Evolutionary conservation across 2,888 invertebrate species (phyloP).

Genomic region (Acanthoscelides obtectus): DNA sequence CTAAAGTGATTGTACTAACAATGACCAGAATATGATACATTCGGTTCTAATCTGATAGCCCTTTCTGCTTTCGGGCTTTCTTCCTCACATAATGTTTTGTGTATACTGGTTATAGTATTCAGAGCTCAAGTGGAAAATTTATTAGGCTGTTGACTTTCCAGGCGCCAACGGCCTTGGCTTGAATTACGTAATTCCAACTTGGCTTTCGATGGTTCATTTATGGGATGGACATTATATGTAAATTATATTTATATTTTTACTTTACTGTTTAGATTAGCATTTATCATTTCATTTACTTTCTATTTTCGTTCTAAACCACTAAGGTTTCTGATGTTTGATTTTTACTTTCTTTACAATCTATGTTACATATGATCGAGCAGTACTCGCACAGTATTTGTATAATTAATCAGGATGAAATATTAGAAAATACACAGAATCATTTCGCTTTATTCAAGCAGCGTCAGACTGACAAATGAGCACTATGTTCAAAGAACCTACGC

Average conservation of each 20-base stretch:
- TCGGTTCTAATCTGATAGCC: not conserved
- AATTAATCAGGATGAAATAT: too few relatives aligned
- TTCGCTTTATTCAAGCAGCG: too few relatives aligned
- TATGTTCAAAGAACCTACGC: too few relatives aligned
- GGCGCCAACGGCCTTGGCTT: constrained; percentile 4
- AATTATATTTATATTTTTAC: not conserved
- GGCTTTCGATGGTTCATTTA: not conserved
- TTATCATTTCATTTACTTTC: too few relatives aligned
- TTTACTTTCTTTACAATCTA: too few relatives aligned
- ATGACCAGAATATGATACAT: not conserved
- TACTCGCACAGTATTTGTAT: too few relatives aligned
- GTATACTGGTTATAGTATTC: not conserved
- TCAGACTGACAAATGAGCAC: too few relatives aligned
- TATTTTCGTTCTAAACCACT: too few relatives aligned
- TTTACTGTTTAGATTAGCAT: too few relatives aligned
- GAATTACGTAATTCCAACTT: not conserved
- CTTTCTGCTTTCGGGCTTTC: not conserved
- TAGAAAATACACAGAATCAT: too few relatives aligned
- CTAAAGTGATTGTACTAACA: not conserved
- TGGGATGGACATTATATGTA: not conserved
- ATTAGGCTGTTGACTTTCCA: constrained; percentile 17
- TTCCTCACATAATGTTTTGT: not conserved
- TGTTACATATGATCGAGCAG: too few relatives aligned
- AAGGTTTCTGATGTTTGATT: too few relatives aligned
- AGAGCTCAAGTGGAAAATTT: constrained; percentile 6